Base-by-base conservation (phyloP, 2,888 invertebrate species). In the Volucella inanis region DNA sequence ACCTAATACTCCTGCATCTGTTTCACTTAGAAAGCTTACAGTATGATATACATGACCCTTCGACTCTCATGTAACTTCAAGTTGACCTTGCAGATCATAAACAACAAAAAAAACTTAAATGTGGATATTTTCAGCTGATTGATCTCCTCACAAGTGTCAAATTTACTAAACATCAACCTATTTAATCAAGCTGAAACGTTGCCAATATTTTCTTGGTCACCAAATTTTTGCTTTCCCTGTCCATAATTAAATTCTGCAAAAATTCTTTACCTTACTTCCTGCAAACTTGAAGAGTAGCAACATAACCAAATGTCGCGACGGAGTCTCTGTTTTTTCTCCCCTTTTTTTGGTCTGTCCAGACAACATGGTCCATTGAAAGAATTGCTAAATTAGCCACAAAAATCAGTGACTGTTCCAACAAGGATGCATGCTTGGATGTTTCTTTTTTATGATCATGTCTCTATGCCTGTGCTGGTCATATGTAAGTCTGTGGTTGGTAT, bases 321-420 rank as follows among this genome's bases (percentile, higher is more conserved):
- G 45, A 57, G 39, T 45, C 15, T 52, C 18, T 18, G 54, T 74
- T 54, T 3, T 68, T 11, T 45, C 1, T 45, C 10, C 38, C 11
- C 4, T 3, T 31, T 6, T 31, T 31, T 31, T 3, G 0, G 31
- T 31, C 31, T 18, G 22, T 1, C 62, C 80, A 80, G 80, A 80
- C 80, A 18, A 54, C 55, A 61, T 74, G n/a, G 47, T 22, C 54
- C 31, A 6, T 31, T 31, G 9, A 49, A 11, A 41, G 43, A 45
- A 78, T 74, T 83, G 83, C 68, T 79, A 79, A 84, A 84, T 84
- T 84, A 79, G 74, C 68, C 83, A 84, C 74, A 74, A 79, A 79
- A 84, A 70, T 79, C 83, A 84, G 11, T 84, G 83, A 84, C 45
- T 61, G 74, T 62, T 83, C 68, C 77, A 82, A 54, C 65, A 76